These are phyloP conservation scores for Drosophila asahinai DNA, from an alignment of 1,140 invertebrate species.

Conservation along the genomic window DNA sequence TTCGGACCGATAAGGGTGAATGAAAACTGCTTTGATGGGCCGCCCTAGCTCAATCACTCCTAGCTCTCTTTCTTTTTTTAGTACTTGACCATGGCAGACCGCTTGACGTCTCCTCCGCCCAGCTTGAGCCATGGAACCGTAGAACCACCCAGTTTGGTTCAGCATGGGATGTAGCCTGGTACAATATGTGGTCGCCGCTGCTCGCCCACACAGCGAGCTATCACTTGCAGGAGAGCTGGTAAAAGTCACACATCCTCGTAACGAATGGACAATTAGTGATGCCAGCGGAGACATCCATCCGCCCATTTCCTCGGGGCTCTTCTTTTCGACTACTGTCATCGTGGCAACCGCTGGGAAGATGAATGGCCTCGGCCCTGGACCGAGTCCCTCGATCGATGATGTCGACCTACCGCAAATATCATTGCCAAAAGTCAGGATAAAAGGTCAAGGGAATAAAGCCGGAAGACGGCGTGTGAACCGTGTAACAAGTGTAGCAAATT, in stretches of 20 bases:
- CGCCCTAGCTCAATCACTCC: constrained; percentile 7
- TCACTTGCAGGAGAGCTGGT: constrained; percentile 38
- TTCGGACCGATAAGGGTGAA: neutral
- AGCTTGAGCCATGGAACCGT: constrained; percentile 14
- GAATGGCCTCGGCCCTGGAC: constrained; percentile 39
- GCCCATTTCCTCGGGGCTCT: constrained; percentile 17
- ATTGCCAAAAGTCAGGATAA: constrained; percentile 60
- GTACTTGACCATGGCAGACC: constrained; percentile 25
- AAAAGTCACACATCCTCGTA: constrained; percentile 79
- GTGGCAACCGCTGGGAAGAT: constrained; percentile 57
- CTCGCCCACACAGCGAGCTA: constrained; percentile 61
- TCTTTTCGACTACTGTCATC: constrained; percentile 38
- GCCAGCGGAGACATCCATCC: constrained; percentile 58
- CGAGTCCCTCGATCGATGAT: constrained; percentile 68
- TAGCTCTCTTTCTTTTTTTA: neutral
- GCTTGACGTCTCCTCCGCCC: constrained; percentile 39
- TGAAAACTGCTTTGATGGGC: constrained; percentile 16
- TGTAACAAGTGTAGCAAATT: constrained; percentile 84
- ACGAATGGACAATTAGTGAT: constrained; percentile 80
- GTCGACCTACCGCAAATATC: constrained; percentile 81
- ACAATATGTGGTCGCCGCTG: constrained; percentile 56
- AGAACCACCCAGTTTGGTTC: constrained; percentile 16
- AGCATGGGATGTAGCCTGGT: constrained; percentile 11
- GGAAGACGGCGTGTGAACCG: constrained; percentile 82
- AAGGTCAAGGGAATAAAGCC: constrained; percentile 47